Base-by-base conservation (phyloP, 2,888 invertebrate genomes). In the Diachrysia chrysitis region DNA sequence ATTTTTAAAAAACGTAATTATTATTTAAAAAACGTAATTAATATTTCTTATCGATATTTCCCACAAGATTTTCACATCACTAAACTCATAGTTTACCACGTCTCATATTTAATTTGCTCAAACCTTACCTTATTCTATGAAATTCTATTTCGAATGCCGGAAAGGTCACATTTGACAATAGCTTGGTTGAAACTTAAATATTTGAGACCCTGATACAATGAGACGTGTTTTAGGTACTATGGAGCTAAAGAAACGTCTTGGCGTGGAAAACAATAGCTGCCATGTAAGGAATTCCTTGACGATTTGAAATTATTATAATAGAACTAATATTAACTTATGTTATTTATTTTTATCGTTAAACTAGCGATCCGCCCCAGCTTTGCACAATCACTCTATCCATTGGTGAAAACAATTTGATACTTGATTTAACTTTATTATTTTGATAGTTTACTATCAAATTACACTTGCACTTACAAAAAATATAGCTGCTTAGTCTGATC, bases 81-180 rank as follows among this genome's bases (percentile, higher is more conserved):
- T 69, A 69, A 37, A 19, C n/a, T 19, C 17, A 66, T 56, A 78
- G 78, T 74, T 78, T 74, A 73, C 79, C 73, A 72, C 72, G 76
- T 76, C 60, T 67, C 67, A 63, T 73, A 70, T 73, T 76, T 76
- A 73, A 80, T 80, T 80, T 73, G 72, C 68, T 76, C 64, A 56
- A 72, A 56, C 60, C 54, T 63, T 71, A 66, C 69, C 76, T 73
- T 42, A 63, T 60, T 60, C 53, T 60, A 60, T 23, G 58, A 63
- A 66, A 66, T 66, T 78, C 58, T 58, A 61, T 66, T 61, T 32
- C 54, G 42, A 62, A 71, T 62, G 42, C 19, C 17, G 16, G 54
- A 66, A 75, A 63, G 67, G 67, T 67, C 63, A 53, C 46, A 69
- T 63, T 78, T 76, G 67, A 69, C 73, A 78, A 78, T 63, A 66